A percentile compares a stretch with the other conserved stretches of the same genome.
phyloP scores from a whole-genome alignment of 2,797 vertebrate genomes.

The Danio aesculapii region DNA sequence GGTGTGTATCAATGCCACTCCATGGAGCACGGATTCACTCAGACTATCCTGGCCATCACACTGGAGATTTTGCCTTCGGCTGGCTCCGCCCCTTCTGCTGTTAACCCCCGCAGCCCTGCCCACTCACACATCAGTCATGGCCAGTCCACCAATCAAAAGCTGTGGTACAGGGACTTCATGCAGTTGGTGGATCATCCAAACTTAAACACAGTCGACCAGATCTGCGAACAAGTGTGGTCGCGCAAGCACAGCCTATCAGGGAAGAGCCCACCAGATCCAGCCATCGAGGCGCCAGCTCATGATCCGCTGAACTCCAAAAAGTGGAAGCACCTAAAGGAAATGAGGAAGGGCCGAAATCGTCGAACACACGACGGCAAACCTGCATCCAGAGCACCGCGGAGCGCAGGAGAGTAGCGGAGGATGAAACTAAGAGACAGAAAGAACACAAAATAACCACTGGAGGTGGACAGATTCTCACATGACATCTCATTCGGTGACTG shows the following conservation, averaged over 20 bases:
- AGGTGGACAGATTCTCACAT: conserved; percentile 54
- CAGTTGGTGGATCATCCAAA: conserved; percentile 94
- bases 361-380: conserved; percentile 86
- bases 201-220: conserved; percentile 83
- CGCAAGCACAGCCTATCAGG: conserved; percentile 76
- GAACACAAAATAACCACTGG: conserved; percentile 58
- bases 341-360: conserved; percentile 86
- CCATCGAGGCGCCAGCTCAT: conserved; percentile 60
- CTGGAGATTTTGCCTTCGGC: conserved; percentile 85
- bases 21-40: conserved; percentile 92
- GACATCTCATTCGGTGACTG: conserved; percentile 62
- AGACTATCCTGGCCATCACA: conserved; percentile 86
- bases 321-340: conserved; percentile 85
- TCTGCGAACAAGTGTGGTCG: conserved; percentile 89
- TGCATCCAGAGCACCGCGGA: conserved; percentile 88
- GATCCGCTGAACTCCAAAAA: conserved; percentile 78
- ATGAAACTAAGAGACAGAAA: conserved; percentile 64
- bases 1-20: conserved; percentile 90
- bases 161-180: conserved; percentile 97
- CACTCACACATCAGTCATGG: conserved; percentile 45
- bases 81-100: conserved; percentile 57
- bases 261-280: conserved; percentile 64
- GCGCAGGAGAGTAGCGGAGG: conserved; percentile 79
- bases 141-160: conserved; percentile 78
- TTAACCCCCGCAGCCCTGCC: conserved; percentile 73